These are phyloP conservation scores for Himalopsyche anomala DNA, from an alignment of 2,888 invertebrate genomes.

Conservation along the genomic window DNA sequence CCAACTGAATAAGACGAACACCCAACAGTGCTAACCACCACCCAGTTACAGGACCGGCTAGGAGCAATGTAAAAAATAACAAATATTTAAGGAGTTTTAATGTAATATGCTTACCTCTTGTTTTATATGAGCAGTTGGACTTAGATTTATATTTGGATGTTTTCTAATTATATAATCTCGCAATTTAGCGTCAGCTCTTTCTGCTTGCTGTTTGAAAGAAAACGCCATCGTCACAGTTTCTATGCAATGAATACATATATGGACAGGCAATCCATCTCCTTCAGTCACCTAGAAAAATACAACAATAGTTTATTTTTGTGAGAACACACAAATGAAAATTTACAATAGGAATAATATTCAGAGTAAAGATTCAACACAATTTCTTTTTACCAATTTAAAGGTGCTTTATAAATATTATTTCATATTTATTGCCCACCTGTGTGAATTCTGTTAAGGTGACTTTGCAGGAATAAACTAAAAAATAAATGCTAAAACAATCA, in stretches of 20 bases:
- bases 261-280: slow-evolving; percentile 73
- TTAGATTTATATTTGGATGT: slow-evolving; percentile 50
- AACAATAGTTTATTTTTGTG: background rate
- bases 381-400: too few relatives aligned
- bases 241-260: slow-evolving; percentile 72
- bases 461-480: background rate
- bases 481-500: background rate
- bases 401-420: too few relatives aligned
- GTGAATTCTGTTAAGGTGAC: too few relatives aligned
- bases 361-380: background rate
- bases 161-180: slow-evolving; percentile 61
- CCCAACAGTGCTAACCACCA: background rate
- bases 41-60: background rate
- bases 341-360: background rate
- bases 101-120: slow-evolving; percentile 46
- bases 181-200: slow-evolving; percentile 70
- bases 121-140: slow-evolving; percentile 46
- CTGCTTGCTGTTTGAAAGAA: slow-evolving; percentile 72
- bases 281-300: slow-evolving; percentile 69
- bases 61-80: background rate
- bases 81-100: too few relatives aligned
- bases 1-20: too few relatives aligned
- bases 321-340: background rate
- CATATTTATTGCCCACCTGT: too few relatives aligned
- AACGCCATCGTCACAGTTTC: slow-evolving; percentile 72